A percentile compares a stretch with the other conserved stretches of the same genome.
phyloP scores from a whole-genome alignment of 1,140 invertebrate species.

The Bradysia coprophila region DNA sequence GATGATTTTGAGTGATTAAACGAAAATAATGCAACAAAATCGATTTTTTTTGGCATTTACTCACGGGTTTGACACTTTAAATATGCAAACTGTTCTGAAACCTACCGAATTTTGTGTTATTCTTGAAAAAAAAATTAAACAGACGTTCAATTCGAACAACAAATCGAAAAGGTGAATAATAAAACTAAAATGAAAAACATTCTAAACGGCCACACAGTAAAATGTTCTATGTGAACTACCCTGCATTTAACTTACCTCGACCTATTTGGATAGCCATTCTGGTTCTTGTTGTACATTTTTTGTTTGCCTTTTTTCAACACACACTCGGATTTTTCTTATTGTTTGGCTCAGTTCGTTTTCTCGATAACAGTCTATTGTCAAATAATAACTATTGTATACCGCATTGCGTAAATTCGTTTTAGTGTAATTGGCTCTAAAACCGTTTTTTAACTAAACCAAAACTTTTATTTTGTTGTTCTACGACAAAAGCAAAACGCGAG shows the following conservation, averaged over 20 bases:
- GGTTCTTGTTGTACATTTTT: slow-evolving; percentile 1
- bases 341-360: background rate
- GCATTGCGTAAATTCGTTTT: background rate
- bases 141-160: too few relatives aligned
- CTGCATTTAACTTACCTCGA: slow-evolving; percentile 2
- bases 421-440: too few relatives aligned
- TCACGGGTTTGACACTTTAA: too few relatives aligned
- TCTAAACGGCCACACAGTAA: background rate
- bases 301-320: background rate
- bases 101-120: too few relatives aligned
- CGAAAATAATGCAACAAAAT: background rate
- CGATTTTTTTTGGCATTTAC: background rate
- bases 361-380: too few relatives aligned
- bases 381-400: background rate
- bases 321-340: background rate
- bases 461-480: too few relatives aligned
- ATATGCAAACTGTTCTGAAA: too few relatives aligned
- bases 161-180: background rate
- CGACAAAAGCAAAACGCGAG: too few relatives aligned
- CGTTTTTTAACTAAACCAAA: too few relatives aligned
- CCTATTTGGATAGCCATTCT: background rate
- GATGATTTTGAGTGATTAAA: background rate
- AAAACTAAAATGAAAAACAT: background rate
- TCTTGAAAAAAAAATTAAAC: too few relatives aligned
- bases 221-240: background rate